phyloP scores from a whole-genome alignment of 2,888 invertebrate species.

The Flabesymbios commensalis region DNA sequence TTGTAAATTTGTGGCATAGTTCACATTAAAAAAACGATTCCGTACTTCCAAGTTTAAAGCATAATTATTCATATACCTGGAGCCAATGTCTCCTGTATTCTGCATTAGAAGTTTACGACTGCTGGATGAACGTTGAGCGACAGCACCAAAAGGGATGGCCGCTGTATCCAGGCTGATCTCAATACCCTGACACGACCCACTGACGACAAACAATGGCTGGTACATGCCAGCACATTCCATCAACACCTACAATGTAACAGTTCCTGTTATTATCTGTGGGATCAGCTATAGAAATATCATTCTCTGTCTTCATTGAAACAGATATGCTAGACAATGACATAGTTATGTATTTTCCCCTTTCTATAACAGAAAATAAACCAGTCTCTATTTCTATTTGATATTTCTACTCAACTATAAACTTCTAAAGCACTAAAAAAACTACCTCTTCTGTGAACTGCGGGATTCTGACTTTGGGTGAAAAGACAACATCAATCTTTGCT shows the following conservation, averaged over 20 bases:
- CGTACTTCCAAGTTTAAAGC: no score
- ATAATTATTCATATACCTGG: slow-evolving; percentile 65
- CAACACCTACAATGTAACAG: slow-evolving; percentile 59
- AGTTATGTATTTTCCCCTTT: no score
- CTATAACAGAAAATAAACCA: no score
- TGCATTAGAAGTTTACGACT: slow-evolving; percentile 63
- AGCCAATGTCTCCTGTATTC: slow-evolving; percentile 67
- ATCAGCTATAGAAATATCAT: no score
- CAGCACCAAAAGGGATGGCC: slow-evolving; percentile 66
- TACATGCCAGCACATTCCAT: slow-evolving; percentile 64
- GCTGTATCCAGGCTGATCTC: slow-evolving; percentile 64
- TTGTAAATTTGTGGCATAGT: no score
- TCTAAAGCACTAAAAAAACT: slow-evolving; percentile 7
- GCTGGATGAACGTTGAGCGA: slow-evolving; percentile 63
- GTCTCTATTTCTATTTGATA: no score
- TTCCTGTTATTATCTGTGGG: no score
- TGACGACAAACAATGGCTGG: slow-evolving; percentile 65
- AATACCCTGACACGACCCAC: slow-evolving; percentile 65
- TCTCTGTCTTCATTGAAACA: no score
- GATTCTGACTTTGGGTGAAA: slow-evolving; percentile 54
- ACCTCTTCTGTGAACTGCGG: slow-evolving; percentile 61
- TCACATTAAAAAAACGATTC: no score
- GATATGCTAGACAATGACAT: no score
- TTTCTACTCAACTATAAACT: neutral
- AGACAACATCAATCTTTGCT: slow-evolving; percentile 53